Conservation (phyloP, 2,888 invertebrate genomes). For the Tenthredo mesomela region DNA sequence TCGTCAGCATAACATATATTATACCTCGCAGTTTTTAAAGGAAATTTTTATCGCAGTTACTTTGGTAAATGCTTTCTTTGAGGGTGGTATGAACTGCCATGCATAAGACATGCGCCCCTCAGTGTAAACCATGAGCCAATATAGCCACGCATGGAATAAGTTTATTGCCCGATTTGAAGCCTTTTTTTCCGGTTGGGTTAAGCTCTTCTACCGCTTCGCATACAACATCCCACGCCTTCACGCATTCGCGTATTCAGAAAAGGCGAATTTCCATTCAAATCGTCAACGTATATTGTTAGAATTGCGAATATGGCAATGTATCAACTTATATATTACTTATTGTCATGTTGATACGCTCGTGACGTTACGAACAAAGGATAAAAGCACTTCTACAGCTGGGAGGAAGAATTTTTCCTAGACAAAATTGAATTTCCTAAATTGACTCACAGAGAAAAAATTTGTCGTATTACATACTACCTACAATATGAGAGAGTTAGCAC, state of each 20-base stretch:
- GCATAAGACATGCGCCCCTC: slow-evolving; percentile 8
- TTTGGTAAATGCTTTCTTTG: background rate
- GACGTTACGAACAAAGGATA: background rate
- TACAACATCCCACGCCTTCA: background rate
- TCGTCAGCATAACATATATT: background rate
- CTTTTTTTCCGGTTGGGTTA: background rate
- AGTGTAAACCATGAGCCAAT: background rate
- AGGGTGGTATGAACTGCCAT: background rate
- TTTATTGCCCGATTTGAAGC: slow-evolving; percentile 13
- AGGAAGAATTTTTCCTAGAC: background rate
- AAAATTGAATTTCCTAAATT: background rate
- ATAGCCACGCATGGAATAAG: background rate
- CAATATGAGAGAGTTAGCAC: background rate
- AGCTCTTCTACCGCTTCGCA: background rate
- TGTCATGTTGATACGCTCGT: background rate
- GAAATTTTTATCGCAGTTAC: background rate
- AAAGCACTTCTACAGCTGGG: background rate
- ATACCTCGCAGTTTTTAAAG: background rate
- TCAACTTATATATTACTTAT: background rate
- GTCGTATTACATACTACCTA: background rate
- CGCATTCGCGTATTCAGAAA: background rate
- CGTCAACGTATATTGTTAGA: background rate
- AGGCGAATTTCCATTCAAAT: background rate
- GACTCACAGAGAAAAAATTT: background rate
- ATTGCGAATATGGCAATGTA: background rate